These are phyloP conservation scores for Macaca nemestrina DNA, from an alignment of 2,113 vertebrate species.

Conservation along the genomic window DNA sequence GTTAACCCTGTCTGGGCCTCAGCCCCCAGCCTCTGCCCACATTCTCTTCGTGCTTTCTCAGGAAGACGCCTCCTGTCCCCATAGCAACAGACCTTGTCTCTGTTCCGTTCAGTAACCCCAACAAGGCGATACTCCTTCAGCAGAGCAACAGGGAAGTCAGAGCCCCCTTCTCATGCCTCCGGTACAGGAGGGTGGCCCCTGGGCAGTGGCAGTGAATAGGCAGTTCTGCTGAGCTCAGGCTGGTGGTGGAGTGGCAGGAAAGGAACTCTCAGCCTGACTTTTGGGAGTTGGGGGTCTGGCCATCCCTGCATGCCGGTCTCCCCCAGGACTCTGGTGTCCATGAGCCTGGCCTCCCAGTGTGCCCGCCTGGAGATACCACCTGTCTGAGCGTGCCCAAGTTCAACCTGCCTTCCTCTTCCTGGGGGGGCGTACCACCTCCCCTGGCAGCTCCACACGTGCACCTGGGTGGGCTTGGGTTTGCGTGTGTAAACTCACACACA, in stretches of 20 bases:
- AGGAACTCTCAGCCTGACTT: neutral
- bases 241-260: neutral
- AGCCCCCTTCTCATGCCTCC: neutral
- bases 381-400: neutral
- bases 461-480: conserved; percentile 23
- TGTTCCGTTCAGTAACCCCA: neutral
- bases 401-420: neutral
- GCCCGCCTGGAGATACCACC: neutral
- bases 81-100: conserved; percentile 59
- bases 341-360: neutral
- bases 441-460: neutral
- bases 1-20: conserved; percentile 48
- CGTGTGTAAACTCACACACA: neutral
- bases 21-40: neutral
- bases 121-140: neutral
- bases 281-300: neutral
- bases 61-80: conserved; percentile 26
- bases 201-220: neutral
- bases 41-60: conserved; percentile 44
- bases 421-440: neutral
- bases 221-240: neutral
- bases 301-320: neutral
- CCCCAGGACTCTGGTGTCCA: neutral
- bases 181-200: neutral
- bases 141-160: neutral